Base-by-base conservation (phyloP, 2,797 vertebrate species). In the Alauda arvensis region DNA sequence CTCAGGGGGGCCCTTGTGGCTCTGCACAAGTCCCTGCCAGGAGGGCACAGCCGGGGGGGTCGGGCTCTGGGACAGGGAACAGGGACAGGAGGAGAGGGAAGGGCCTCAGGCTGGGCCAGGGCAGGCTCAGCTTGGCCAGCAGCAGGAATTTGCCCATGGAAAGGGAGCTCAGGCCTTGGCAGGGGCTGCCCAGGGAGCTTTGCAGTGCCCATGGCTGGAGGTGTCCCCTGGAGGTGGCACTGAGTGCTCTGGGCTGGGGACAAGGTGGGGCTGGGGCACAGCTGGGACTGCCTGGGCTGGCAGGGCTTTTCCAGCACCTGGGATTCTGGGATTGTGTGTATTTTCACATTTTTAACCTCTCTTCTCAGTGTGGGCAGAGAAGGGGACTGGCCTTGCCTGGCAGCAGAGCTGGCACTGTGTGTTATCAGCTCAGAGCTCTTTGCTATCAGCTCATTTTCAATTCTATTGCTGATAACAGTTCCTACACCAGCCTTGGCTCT, bases 221-320 rank as follows among this genome's bases (percentile, higher is more conserved):
- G 70, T 37, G 45, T 2, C 43, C 4, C 3, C 45, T 75, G 71
- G 71, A 26, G 3, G 46, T 75, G 71, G 57, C 71, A 61, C 57
- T 61, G 7, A 34, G 70, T 0, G 70, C 70, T 74, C 70, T 49
- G 70, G 45, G 71, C 56, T 61, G 71, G 48, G 59, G 31, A 62
- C 72, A 75, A 29, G 72, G 48, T 29, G 72, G 34, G 16, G 20
- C 46, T 14, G 3, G 28, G 69, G 71, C 56, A 33, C 71, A 14
- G 57, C 29, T 40, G 3, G 57, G 8, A 1, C 12, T 62, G 1
- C 3, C 0, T 13, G 51, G 12, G 15, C 29, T 33, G 25, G 52
- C 23, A 55, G 16, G 5, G 13, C 16, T 78, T 59, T 59, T 3
- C 46, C 48, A 81, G 2, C 49, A 29, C 4, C 67, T 3, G 25